Evolutionary conservation across 2,888 invertebrate genomes (phyloP).

Genomic region (Cheilosia urbana): DNA sequence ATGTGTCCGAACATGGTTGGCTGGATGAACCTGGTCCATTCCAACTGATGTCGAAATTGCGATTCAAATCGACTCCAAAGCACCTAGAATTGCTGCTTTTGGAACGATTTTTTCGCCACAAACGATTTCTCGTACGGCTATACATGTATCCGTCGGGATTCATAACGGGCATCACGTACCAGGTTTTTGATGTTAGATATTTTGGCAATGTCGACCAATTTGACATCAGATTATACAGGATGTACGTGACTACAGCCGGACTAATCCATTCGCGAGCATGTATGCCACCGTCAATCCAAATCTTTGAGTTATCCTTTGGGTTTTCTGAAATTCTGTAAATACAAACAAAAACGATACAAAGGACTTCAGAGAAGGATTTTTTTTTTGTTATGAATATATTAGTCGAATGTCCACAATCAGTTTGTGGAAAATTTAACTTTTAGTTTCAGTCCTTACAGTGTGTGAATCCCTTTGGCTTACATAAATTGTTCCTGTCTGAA

Average conservation of each 20-base stretch:
- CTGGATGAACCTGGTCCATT: constrained; percentile 87
- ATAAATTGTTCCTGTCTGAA: no score
- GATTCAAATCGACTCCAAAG: constrained; percentile 91
- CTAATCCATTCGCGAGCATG: constrained; percentile 96
- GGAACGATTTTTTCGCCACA: constrained; percentile 92
- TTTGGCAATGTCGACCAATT: constrained; percentile 87
- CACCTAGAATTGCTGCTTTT: constrained; percentile 84
- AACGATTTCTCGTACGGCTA: constrained; percentile 90
- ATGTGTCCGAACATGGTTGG: constrained; percentile 91
- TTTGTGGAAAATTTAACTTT: no score
- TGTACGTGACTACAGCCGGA: constrained; percentile 90
- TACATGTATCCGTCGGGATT: constrained; percentile 95
- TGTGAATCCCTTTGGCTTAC: no score
- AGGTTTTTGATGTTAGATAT: constrained; percentile 91
- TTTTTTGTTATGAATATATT: no score
- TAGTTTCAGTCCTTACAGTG: no score
- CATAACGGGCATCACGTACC: constrained; percentile 90
- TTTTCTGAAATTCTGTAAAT: constrained; percentile 87
- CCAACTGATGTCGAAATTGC: constrained; percentile 95
- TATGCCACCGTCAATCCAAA: constrained; percentile 92
- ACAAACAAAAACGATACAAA: background rate
- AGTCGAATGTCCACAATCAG: no score
- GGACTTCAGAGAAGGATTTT: no score
- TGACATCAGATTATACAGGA: constrained; percentile 88
- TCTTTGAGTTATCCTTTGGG: constrained; percentile 86